Base-by-base conservation (phyloP, 2,797 vertebrate genomes). In the Ctenochaetus hawaiiensis region DNA sequence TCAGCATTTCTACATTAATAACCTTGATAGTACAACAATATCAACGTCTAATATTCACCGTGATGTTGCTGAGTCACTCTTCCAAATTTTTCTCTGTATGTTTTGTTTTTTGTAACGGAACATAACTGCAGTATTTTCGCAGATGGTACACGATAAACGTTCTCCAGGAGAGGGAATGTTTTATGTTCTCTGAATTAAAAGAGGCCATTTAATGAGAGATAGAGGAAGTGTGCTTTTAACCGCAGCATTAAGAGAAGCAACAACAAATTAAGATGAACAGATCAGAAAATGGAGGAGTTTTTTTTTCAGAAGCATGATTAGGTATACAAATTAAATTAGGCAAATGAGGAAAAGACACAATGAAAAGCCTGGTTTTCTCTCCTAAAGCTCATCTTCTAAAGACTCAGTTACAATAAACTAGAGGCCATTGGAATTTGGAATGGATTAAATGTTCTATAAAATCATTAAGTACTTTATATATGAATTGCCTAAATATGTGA, bases 81-180 rank as follows among this genome's bases (percentile, higher is more conserved):
- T 22, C 13, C 2, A 12, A 44, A 56, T n/a, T 56, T 44, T 26
- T 39, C 53, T 34, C 49, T 10, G 6, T 62, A 44, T 17, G 43
- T 5, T 16, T 43, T n/a, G n/a, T 26, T 26, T 30, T 45, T 39
- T 64, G 14, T 26, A 23, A 62, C 62, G 6, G 22, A 57, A 61
- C 20, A 23, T 20, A 34, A 37, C 13, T 30, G 2, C 8, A 57
- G 2, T 43, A 57, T 69, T 48, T 52, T 20, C 52, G 7, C 14
- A 64, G 34, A 75, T 67, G 26, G 47, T 34, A 20, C 23, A 14
- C 17, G 51, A 70, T 64, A 39, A 64, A 61, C 8, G 34, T 30
- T 2, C 43, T 18, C 6, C 34, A 39, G 56, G 14, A 43, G 22
- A 18, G 4, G 5, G 5, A n/a, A 37, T 47, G 30, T 8, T 12